A percentile compares a stretch with the other conserved stretches of the same genome.
Evolutionary conservation across 2,888 invertebrate genomes (phyloP).

Genomic region (Luperina testacea): DNA sequence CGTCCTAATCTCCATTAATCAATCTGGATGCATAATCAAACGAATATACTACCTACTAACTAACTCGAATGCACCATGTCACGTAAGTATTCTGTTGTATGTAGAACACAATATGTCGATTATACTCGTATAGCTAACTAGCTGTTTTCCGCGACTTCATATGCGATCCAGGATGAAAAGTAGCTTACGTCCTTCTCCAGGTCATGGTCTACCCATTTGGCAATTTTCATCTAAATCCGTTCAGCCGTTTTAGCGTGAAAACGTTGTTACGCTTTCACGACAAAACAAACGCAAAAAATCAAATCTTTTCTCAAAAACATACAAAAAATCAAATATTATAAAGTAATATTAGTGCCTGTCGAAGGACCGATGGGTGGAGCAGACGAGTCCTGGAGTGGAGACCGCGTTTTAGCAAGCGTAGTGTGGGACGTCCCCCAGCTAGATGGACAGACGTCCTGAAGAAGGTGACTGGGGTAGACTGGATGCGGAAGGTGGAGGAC

Average conservation of each 20-base stretch:
- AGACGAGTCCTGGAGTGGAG: no score
- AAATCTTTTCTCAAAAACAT: neutral
- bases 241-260: neutral
- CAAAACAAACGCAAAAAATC: neutral
- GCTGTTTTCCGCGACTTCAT: neutral
- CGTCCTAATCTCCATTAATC: neutral
- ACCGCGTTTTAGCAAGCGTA: no score
- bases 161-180: neutral
- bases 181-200: no score
- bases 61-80: no score
- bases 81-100: neutral
- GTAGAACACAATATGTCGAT: neutral
- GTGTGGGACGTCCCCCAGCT: no score
- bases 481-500: no score
- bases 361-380: no score
- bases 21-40: neutral
- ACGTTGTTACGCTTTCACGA: neutral
- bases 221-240: neutral
- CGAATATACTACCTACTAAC: neutral
- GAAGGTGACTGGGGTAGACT: no score
- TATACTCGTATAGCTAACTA: neutral
- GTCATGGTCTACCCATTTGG: neutral
- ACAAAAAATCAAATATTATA: neutral
- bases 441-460: no score
- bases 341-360: neutral